A percentile compares a stretch with the other conserved stretches of the same genome.
Conservation (phyloP, 2,797 vertebrate species). For the Buphagus erythrorhynchus region DNA sequence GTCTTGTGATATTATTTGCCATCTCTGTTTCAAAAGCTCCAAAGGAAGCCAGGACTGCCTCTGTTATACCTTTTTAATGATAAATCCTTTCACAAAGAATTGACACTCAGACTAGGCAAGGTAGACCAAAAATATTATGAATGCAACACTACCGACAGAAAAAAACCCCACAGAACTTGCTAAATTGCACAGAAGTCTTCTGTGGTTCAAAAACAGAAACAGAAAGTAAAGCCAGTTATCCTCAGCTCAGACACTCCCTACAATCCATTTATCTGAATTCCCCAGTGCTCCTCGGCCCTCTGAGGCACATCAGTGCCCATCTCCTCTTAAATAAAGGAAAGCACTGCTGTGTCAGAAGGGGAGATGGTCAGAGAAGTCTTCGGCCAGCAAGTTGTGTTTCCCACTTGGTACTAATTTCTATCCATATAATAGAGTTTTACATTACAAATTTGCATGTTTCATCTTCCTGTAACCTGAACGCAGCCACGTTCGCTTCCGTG, state of each 20-base stretch:
- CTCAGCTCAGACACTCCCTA: background rate
- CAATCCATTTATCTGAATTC: background rate
- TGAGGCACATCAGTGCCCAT: accelerated
- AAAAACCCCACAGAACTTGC: background rate
- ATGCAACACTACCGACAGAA: background rate
- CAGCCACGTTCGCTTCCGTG: background rate
- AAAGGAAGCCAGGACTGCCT: background rate
- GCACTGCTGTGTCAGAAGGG: background rate
- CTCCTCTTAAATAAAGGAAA: background rate
- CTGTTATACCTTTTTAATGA: background rate
- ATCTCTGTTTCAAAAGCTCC: background rate
- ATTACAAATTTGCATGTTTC: background rate
- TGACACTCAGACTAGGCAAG: background rate
- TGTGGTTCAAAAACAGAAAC: background rate
- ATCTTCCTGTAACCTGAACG: background rate
- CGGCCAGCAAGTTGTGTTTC: background rate
- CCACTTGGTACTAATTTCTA: background rate
- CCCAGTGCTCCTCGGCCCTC: background rate
- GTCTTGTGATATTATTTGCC: background rate
- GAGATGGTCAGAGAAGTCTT: background rate
- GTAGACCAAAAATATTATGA: background rate
- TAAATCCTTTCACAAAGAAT: background rate
- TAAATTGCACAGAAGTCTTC: background rate
- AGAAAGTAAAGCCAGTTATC: background rate
- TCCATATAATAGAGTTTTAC: background rate